Evolutionary conservation across 1,140 invertebrate genomes (phyloP).

Genomic region (Tribolium castaneum): DNA sequence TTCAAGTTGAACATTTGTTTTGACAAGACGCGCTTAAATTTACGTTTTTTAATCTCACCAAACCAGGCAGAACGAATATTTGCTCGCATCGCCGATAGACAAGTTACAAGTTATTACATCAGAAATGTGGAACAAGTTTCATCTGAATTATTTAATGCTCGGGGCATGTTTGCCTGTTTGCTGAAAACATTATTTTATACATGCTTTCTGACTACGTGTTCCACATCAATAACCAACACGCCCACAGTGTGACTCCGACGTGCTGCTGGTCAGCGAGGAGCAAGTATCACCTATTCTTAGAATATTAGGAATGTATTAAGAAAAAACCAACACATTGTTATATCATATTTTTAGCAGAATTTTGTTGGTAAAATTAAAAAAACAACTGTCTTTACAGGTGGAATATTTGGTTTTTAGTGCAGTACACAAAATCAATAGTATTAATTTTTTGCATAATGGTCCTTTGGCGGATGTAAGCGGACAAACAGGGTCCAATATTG

Average conservation of each 20-base stretch:
- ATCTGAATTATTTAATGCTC: slow-evolving; percentile 25
- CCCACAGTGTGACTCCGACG: neutral
- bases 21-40: slow-evolving; percentile 39
- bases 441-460: neutral
- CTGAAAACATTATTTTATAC: slow-evolving; percentile 15
- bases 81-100: neutral
- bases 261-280: too few species aligned
- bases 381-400: too few species aligned
- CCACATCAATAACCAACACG: slow-evolving; percentile 3
- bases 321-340: too few species aligned
- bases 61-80: neutral
- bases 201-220: slow-evolving; percentile 15
- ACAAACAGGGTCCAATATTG: neutral
- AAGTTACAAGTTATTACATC: slow-evolving; percentile 16
- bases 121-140: slow-evolving; percentile 29
- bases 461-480: neutral
- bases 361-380: too few species aligned
- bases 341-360: too few species aligned
- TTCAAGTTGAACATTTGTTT: slow-evolving; percentile 49
- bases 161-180: slow-evolving; percentile 12
- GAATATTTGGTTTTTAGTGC: too few species aligned
- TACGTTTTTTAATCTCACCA: slow-evolving; percentile 7
- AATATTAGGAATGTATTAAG: too few species aligned
- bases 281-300: too few species aligned
- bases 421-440: neutral